Base-by-base conservation (phyloP, 2,113 vertebrate species). In the Carlito syrichta region DNA sequence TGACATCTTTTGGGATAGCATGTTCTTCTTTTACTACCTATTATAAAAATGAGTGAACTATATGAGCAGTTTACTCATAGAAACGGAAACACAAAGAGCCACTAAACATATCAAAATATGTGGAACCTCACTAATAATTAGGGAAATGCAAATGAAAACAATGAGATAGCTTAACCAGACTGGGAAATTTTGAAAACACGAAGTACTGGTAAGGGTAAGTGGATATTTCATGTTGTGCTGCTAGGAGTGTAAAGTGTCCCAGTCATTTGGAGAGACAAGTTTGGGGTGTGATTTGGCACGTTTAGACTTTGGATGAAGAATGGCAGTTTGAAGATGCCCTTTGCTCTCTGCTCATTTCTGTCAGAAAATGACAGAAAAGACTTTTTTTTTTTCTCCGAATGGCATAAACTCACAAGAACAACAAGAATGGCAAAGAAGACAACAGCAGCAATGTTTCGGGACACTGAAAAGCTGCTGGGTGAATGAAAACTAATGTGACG, bases 71-170 rank as follows among this genome's bases (percentile, higher is more conserved):
- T 76, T 88, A 78, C 69, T 92, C 40, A 76, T 19, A 71, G 48
- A 68, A 93, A 50, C 76, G 12, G 54, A 85, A 96, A 77, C 25
- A 43, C 10, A 76, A 63, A 74, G 20, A 56, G 48, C 30, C 40
- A 91, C 38, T 83, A 83, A 91, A 77, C 10, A 56, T 30, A 20
- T 35, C 86, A 50, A 85, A 38, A 58, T 84, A 81, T 54, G 25
- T 23, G 23, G 3, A 89, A 45, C 40, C 14, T 84, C 27, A 92
- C 22, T 50, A 83, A 68, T 52, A 63, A 38, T 62, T 20, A 71
- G 52, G 50, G 40, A 89, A 92, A 92, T 74, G 16, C 16, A 93
- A 89, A 62, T 94, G 88, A 89, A 85, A 81, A 45, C 81, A 79
- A 82, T 83, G 19, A 76, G 17, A 50, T 35, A 50, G 25, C 58